Conservation (phyloP, 2,888 invertebrate genomes). For the Andrena flavipes region DNA sequence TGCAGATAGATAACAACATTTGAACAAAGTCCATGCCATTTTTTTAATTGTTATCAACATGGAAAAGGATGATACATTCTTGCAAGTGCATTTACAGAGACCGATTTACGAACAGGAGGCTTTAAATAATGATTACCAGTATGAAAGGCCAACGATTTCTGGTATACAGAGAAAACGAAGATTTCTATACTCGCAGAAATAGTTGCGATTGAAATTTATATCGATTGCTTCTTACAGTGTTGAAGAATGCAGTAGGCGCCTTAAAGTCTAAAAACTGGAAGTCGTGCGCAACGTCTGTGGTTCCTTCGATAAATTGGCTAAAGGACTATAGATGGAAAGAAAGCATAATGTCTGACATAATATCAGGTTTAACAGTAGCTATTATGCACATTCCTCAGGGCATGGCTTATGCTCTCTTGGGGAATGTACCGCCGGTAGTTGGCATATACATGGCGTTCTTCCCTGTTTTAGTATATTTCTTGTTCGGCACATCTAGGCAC, state of each 20-base stretch:
- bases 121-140: slow-evolving; percentile 84
- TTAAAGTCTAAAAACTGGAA: slow-evolving; percentile 73
- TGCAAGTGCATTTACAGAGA: slow-evolving; percentile 83
- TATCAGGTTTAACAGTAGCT: slow-evolving; percentile 94
- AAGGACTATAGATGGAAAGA: slow-evolving; percentile 87
- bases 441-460: slow-evolving; percentile 87
- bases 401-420: slow-evolving; percentile 86
- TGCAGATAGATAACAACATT: slow-evolving; percentile 17
- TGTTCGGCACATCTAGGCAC: slow-evolving; percentile 89
- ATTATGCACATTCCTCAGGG: slow-evolving; percentile 95
- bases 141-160: slow-evolving; percentile 84
- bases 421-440: slow-evolving; percentile 86
- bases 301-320: slow-evolving; percentile 89
- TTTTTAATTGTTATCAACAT: slow-evolving; percentile 34
- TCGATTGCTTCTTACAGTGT: slow-evolving; percentile 56
- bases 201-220: not conserved
- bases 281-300: slow-evolving; percentile 75
- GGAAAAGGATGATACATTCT: slow-evolving; percentile 50
- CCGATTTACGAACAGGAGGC: slow-evolving; percentile 86
- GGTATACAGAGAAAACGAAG: slow-evolving; percentile 73
- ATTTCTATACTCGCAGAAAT: too few relatives aligned
- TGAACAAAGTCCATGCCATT: not conserved
- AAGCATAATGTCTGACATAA: slow-evolving; percentile 89
- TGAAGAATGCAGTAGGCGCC: slow-evolving; percentile 50
- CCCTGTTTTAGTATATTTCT: slow-evolving; percentile 87